These are phyloP conservation scores for Lepidurus couesii DNA, from an alignment of 1,140 invertebrate genomes.

Conservation along the genomic window DNA sequence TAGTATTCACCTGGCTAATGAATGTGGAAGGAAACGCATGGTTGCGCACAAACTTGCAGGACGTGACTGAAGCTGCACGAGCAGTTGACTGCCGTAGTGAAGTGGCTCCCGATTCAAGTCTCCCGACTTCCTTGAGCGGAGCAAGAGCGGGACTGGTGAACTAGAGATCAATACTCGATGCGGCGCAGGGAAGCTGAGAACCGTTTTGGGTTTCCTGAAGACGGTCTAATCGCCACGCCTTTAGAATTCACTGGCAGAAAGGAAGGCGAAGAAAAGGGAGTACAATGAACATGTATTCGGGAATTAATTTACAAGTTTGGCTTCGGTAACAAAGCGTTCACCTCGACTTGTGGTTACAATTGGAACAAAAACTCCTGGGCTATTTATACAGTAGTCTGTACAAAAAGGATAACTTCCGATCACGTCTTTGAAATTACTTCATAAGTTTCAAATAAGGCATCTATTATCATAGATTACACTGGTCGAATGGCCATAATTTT, in stretches of 20 bases:
- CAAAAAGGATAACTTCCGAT: too few species aligned
- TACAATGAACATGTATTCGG: neutral
- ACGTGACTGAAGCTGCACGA: constrained; percentile 10
- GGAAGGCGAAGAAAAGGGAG: neutral
- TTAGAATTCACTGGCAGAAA: neutral
- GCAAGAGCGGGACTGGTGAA: neutral
- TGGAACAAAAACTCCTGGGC: too few species aligned
- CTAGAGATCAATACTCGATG: constrained; percentile 11
- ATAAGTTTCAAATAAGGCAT: too few species aligned
- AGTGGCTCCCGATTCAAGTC: neutral
- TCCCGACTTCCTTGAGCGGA: neutral
- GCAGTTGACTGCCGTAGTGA: neutral
- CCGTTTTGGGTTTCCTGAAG: neutral
- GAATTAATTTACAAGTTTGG: neutral
- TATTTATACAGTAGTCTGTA: too few species aligned
- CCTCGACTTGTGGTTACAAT: neutral
- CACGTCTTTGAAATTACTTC: too few species aligned
- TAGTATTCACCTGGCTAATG: neutral
- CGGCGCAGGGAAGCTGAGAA: constrained; percentile 14
- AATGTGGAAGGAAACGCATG: neutral
- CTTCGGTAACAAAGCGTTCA: neutral
- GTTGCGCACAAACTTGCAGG: neutral
- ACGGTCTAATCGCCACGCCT: neutral
- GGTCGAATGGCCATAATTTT: too few species aligned
- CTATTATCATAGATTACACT: too few species aligned